Evolutionary conservation across 2,888 invertebrate genomes (phyloP).

Genomic region (Matsumyia berberina): DNA sequence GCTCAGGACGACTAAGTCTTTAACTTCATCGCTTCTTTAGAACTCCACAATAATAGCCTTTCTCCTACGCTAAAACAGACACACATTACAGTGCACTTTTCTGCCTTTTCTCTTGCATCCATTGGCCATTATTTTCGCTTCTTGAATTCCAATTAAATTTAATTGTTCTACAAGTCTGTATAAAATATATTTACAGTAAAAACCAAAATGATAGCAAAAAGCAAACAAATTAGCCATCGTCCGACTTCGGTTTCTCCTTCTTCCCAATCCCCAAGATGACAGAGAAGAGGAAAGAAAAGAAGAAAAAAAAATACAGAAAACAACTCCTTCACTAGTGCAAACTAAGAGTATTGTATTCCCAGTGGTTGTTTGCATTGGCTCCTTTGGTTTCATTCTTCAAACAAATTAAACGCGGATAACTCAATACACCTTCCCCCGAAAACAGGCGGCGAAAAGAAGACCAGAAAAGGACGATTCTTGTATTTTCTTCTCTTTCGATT

Average conservation of each 20-base stretch:
- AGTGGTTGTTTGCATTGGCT: conserved; percentile 72
- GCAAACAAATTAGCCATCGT: conserved; percentile 44
- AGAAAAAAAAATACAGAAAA: conserved; percentile 34
- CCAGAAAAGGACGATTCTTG: conserved; percentile 15
- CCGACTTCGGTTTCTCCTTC: conserved; percentile 8
- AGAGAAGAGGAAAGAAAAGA: neutral
- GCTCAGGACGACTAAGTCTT: too few relatives aligned
- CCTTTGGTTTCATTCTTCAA: conserved; percentile 72
- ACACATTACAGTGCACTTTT: too few relatives aligned
- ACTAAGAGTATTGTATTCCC: conserved; percentile 64
- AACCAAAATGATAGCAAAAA: conserved; percentile 23
- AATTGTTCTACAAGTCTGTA: neutral
- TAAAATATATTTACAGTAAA: conserved; percentile 23
- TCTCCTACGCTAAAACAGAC: too few relatives aligned
- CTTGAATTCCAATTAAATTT: conserved; percentile 5
- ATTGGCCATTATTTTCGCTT: neutral
- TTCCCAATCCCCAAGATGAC: conserved; percentile 1
- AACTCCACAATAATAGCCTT: too few relatives aligned
- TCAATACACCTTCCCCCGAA: conserved; percentile 74
- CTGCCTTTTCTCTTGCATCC: too few relatives aligned
- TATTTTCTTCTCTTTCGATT: conserved; percentile 19
- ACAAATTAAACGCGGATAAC: conserved; percentile 74
- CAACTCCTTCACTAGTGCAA: conserved; percentile 42
- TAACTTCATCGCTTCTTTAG: too few relatives aligned
- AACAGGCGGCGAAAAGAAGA: conserved; percentile 77